Conservation (phyloP, 2,113 vertebrate genomes). For the Microtus pennsylvanicus region DNA sequence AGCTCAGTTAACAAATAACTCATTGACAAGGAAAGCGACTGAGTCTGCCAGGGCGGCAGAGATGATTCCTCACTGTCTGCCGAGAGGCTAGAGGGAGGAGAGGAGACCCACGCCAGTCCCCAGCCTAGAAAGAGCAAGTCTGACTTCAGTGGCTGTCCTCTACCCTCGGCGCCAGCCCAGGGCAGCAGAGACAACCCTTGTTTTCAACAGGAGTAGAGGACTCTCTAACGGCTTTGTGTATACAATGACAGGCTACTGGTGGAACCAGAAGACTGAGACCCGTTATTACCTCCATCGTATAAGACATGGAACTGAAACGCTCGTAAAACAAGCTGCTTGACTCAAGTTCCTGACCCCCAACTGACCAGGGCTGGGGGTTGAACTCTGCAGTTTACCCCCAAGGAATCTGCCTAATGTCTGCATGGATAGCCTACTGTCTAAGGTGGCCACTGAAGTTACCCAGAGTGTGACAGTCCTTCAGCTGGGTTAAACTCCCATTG, state of each 20-base stretch:
- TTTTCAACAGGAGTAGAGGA: not conserved
- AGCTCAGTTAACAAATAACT: not conserved
- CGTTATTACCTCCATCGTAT: not conserved
- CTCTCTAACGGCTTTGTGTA: not conserved
- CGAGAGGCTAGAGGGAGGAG: not conserved
- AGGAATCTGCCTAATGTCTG: not conserved
- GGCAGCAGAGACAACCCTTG: not conserved
- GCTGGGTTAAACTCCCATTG: too few relatives aligned
- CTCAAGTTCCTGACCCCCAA: accelerated
- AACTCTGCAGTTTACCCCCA: not conserved
- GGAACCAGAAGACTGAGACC: not conserved
- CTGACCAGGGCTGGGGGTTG: not conserved
- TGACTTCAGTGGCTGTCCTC: not conserved
- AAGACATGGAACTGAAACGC: not conserved
- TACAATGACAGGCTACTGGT: not conserved
- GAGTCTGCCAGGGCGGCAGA: accelerated
- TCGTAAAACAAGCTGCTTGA: not conserved
- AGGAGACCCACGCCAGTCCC: not conserved
- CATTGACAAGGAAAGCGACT: not conserved
- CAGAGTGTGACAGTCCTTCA: too few relatives aligned
- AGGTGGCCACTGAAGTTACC: too few relatives aligned
- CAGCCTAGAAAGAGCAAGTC: not conserved
- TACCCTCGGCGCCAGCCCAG: not conserved
- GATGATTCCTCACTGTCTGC: not conserved
- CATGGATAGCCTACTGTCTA: accelerated